Evolutionary conservation across 2,888 invertebrate genomes (phyloP).

Genomic region (Parnassius glacialis): DNA sequence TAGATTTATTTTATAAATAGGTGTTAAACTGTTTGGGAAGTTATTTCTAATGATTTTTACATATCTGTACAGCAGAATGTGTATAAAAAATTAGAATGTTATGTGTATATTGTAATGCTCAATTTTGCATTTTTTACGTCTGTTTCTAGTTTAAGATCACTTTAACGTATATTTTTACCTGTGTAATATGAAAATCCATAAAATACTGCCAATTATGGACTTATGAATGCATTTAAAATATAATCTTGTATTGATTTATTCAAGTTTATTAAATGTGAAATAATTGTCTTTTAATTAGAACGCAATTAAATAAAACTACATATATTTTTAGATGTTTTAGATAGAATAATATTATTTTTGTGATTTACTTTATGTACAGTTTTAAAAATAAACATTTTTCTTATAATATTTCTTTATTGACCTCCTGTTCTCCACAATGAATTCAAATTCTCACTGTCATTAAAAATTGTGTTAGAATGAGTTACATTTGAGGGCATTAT

Average conservation of each 20-base stretch:
- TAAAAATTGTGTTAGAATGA: no score
- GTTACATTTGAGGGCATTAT: no score
- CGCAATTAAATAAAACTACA: constrained; percentile 49
- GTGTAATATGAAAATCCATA: constrained; percentile 23
- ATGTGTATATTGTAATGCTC: constrained; percentile 38
- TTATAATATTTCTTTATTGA: neutral
- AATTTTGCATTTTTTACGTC: constrained; percentile 45
- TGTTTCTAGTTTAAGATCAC: constrained; percentile 39
- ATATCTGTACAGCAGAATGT: constrained; percentile 19
- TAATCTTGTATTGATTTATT: constrained; percentile 4
- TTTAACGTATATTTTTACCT: constrained; percentile 15
- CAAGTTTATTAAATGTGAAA: constrained; percentile 14
- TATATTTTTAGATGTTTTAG: constrained; percentile 58
- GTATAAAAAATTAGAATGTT: constrained; percentile 26
- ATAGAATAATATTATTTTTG: constrained; percentile 44
- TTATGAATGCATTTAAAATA: constrained; percentile 24
- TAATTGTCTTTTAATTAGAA: constrained; percentile 37
- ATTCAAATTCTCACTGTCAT: no score
- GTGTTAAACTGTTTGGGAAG: constrained; percentile 27
- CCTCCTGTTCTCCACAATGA: neutral
- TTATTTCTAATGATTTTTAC: constrained; percentile 16
- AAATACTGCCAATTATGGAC: constrained; percentile 12
- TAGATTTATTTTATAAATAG: constrained; percentile 26
- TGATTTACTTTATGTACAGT: constrained; percentile 40
- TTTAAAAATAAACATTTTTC: constrained; percentile 36